Base-by-base conservation (phyloP, 2,113 vertebrate genomes). In the Labeo catla region DNA sequence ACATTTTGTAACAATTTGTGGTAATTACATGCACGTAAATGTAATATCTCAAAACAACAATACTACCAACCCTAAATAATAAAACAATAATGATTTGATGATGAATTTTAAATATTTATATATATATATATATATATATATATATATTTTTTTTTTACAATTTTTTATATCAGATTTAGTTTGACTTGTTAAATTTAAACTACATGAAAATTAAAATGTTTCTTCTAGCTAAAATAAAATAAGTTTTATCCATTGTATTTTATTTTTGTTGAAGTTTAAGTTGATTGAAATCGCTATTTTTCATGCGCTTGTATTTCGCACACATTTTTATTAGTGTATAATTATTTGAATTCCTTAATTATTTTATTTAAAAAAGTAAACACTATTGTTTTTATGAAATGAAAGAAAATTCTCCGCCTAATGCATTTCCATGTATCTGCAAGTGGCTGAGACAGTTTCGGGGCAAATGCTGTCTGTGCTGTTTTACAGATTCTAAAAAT, bases 401-500 rank as follows among this genome's bases (percentile, higher is more conserved):
- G 0, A 70, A 23, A 70, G 8, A 19, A 21, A 72, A 45, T 11
- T 43, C 66, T 19, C 36, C 4, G 8, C 16, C 68, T 21, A 6
- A 13, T 57, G 52, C 52, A 21, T 21, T 57, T 57, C 34, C 39
- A 8, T 61, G 39, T 23, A 34, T 82, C 9, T 70, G 45, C 19
- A 76, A 85, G 78, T 86, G 83, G 86, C 36, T 83, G 88, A 72
- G 4, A 93, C 94, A 93, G 88, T 94, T 28, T 94, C 94, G 92
- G 94, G 88, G 72, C 86, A 90, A 91, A 89, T 65, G 89, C 90
- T 88, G 80, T 77, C 90, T 88, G 92, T 94, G 87, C 91, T 95
- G 90, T 95, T 94, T 95, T 93, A 88, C 93, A 94, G 94, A 95
- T 96, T 93, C 45, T 90, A 92, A 93, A 39, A 95, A 95, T 93